These are phyloP conservation scores for Nemopilema nomurai DNA, from an alignment of 30 jellyfish, hydroid and myxozoan species.

Conservation along the genomic window DNA sequence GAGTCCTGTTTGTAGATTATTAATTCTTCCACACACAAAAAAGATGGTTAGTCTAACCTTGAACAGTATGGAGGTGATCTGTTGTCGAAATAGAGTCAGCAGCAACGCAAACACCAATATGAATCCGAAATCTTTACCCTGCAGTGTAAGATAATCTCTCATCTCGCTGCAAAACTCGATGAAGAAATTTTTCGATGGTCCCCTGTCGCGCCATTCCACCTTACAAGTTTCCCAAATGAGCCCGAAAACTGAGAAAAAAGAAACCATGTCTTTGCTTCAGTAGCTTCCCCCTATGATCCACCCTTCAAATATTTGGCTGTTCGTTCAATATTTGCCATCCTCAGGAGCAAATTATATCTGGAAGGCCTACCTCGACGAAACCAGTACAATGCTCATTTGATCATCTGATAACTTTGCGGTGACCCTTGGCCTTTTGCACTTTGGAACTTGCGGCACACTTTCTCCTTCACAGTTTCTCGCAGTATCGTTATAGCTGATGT, in stretches of 20 bases:
- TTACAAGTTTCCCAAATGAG: constrained; percentile 29
- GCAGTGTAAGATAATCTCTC: constrained; percentile 9
- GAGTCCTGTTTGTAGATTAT: no score
- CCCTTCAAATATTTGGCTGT: neutral
- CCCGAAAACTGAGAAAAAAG: neutral
- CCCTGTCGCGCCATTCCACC: constrained; percentile 27
- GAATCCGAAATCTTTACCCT: neutral
- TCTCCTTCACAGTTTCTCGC: neutral
- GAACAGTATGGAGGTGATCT: neutral
- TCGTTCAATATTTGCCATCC: neutral
- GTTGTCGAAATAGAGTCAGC: constrained; percentile 7
- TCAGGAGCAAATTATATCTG: neutral
- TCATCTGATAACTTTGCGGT: neutral
- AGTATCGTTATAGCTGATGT: no score
- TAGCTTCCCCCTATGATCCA: neutral
- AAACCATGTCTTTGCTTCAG: neutral
- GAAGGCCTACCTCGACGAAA: neutral
- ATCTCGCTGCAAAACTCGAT: constrained; percentile 21
- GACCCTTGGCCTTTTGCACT: neutral
- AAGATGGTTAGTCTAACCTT: neutral
- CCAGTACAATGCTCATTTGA: neutral
- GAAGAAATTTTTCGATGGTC: constrained; percentile 30
- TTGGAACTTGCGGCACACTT: neutral
- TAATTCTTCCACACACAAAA: neutral
- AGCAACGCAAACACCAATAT: constrained; percentile 6